Percentiles rank a stretch among this genome's conserved stretches.
These are phyloP conservation scores for Alligator sinensis DNA, from an alignment of 2,113 vertebrate genomes.

Conservation along the genomic window DNA sequence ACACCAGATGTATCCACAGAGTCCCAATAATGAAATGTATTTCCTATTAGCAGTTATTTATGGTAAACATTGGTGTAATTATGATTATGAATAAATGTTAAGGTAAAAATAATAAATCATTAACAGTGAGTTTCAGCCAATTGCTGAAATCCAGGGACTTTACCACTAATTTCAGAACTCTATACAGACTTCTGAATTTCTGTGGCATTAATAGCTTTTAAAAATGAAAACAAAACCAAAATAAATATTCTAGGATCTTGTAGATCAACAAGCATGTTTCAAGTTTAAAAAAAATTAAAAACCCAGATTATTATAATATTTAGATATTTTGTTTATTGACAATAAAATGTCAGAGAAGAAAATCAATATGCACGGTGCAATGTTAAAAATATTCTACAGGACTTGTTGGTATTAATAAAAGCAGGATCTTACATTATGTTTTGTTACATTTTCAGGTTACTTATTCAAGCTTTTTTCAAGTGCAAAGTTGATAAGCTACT, in stretches of 20 bases:
- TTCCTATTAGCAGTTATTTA: not conserved
- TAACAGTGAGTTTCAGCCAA: not conserved
- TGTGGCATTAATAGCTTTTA: not conserved
- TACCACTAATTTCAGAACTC: not conserved
- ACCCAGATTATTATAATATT: not conserved
- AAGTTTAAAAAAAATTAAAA: not conserved
- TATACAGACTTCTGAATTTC: not conserved
- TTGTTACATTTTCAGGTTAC: not conserved
- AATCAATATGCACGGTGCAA: accelerated
- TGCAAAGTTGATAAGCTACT: not conserved
- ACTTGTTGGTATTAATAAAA: not conserved
- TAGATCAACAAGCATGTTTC: not conserved
- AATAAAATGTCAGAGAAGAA: not conserved
- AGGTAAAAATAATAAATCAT: not conserved
- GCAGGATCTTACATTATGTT: too few species aligned
- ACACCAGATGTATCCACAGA: not conserved
- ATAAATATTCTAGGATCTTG: not conserved
- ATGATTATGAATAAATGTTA: not conserved
- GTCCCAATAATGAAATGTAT: not conserved
- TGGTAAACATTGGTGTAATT: not conserved
- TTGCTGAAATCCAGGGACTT: not conserved
- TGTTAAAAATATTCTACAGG: not conserved
- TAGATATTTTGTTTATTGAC: not conserved
- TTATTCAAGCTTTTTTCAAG: not conserved
- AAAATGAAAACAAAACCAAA: not conserved